A percentile compares a stretch with the other conserved stretches of the same genome.
Conservation (phyloP, 2,113 vertebrate genomes). For the Heterochromis multidens region DNA sequence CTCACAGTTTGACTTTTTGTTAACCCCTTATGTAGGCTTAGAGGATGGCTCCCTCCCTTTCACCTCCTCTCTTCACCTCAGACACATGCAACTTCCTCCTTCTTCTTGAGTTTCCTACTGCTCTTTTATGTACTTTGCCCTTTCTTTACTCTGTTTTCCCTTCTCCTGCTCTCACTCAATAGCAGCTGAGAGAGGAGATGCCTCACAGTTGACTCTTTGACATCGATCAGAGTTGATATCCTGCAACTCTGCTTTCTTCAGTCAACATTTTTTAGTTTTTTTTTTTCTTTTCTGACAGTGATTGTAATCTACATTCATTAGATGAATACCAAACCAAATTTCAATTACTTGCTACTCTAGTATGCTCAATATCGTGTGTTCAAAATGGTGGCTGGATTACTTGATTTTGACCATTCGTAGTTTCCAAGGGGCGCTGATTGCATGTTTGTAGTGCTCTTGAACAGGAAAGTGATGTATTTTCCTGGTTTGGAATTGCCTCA, state of each 20-base stretch:
- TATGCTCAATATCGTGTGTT: not conserved
- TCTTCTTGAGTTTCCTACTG: not conserved
- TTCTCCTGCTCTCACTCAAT: conserved; percentile 2
- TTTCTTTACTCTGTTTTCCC: not conserved
- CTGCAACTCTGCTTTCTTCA: not conserved
- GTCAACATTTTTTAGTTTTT: not conserved
- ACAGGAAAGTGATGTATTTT: not conserved
- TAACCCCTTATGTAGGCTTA: not conserved
- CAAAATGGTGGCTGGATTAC: not conserved
- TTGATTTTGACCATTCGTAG: not conserved
- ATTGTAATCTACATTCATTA: not conserved
- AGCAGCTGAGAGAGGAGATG: conserved; percentile 1
- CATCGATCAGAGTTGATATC: conserved; percentile 19
- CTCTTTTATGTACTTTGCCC: not conserved
- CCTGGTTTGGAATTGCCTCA: not conserved
- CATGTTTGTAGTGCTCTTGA: not conserved
- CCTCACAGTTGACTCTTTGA: conserved; percentile 24
- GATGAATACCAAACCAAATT: not conserved
- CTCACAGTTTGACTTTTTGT: conserved; percentile 41
- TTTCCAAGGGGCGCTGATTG: not conserved
- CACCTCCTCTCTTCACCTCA: not conserved
- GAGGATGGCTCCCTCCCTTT: not conserved
- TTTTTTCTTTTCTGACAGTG: not conserved
- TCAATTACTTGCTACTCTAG: not conserved
- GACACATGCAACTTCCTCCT: not conserved